phyloP scores from a whole-genome alignment of 2,888 invertebrate species.

The Drosophila putrida region DNA sequence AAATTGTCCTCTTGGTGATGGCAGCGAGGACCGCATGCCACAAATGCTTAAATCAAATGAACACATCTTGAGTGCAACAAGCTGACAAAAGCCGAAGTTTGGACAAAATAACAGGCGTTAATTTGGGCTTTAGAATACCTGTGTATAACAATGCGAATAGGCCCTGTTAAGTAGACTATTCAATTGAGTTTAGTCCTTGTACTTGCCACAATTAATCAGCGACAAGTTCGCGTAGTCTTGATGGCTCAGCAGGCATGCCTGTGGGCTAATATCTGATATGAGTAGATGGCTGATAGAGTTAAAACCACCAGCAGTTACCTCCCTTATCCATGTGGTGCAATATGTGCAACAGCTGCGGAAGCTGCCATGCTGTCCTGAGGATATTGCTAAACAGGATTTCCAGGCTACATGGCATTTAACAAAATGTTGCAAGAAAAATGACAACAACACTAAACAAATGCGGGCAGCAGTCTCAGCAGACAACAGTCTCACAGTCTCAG shows the following conservation, averaged over 20 bases:
- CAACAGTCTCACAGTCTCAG: constrained; percentile 2
- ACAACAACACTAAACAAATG: constrained; percentile 54
- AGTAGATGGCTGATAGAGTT: constrained; percentile 9
- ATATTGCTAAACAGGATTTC: constrained; percentile 78
- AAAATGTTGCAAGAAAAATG: constrained; percentile 63
- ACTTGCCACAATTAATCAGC: no score
- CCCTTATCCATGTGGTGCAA: constrained; percentile 18
- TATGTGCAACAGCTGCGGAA: constrained; percentile 49
- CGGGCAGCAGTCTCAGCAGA: constrained; percentile 22
- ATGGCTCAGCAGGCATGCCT: background rate
- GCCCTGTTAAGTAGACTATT: background rate
- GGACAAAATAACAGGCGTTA: constrained; percentile 33
- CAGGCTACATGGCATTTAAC: constrained; percentile 74
- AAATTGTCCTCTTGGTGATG: constrained; percentile 30
- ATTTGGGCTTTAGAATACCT: background rate
- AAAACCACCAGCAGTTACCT: constrained; percentile 15
- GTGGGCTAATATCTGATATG: constrained; percentile 2
- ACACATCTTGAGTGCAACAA: constrained; percentile 63
- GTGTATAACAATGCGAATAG: no score
- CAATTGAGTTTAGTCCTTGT: background rate
- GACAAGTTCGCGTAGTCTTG: background rate
- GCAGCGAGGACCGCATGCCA: constrained; percentile 55
- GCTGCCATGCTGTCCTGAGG: constrained; percentile 56
- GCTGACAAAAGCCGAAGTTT: constrained; percentile 42
- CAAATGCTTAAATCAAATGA: constrained; percentile 76